Percentiles rank a stretch among this genome's conserved stretches.
Conservation (phyloP, 2,888 invertebrate species). For the Dascillus cervinus region DNA sequence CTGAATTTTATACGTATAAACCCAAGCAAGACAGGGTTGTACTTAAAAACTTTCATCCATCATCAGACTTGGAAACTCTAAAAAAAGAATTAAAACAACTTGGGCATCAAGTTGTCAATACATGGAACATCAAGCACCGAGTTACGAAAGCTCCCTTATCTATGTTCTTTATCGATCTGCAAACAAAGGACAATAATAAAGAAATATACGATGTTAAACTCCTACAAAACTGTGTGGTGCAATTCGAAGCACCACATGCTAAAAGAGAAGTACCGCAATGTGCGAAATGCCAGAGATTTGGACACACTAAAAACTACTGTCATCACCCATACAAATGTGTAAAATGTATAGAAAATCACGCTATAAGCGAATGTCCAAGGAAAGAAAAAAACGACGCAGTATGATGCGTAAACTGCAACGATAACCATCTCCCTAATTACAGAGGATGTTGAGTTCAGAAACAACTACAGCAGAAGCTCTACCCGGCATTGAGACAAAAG, state of each 20-base stretch:
- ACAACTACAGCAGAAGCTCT: conserved; percentile 4
- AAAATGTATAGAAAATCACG: conserved; percentile 3
- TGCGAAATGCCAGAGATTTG: conserved; percentile 4
- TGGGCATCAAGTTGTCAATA: conserved; percentile 4
- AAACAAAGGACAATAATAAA: conserved; percentile 3
- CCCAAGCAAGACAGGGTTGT: conserved; percentile 6
- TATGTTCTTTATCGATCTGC: conserved; percentile 4
- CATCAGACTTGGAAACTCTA: conserved; percentile 1
- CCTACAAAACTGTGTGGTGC: conserved; percentile 1
- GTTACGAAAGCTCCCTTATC: conserved; percentile 2
- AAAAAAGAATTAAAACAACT: conserved; percentile 4
- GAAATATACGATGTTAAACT: conserved; percentile 4
- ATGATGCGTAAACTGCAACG: conserved; percentile 4
- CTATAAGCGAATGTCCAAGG: no score
- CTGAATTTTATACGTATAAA: conserved; percentile 5
- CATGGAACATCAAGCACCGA: conserved; percentile 4
- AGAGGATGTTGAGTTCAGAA: conserved; percentile 3
- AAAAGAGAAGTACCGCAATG: conserved; percentile 8
- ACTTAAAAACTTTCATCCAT: conserved; percentile 5
- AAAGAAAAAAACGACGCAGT: no score
- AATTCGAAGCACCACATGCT: conserved; percentile 6
- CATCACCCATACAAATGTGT: conserved; percentile 2
- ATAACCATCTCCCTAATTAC: conserved; percentile 1
- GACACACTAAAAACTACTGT: conserved; percentile 5
- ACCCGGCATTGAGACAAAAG: conserved; percentile 1